These are phyloP conservation scores for Drosophila diplacantha DNA, from an alignment of 2,888 invertebrate species.

Conservation along the genomic window DNA sequence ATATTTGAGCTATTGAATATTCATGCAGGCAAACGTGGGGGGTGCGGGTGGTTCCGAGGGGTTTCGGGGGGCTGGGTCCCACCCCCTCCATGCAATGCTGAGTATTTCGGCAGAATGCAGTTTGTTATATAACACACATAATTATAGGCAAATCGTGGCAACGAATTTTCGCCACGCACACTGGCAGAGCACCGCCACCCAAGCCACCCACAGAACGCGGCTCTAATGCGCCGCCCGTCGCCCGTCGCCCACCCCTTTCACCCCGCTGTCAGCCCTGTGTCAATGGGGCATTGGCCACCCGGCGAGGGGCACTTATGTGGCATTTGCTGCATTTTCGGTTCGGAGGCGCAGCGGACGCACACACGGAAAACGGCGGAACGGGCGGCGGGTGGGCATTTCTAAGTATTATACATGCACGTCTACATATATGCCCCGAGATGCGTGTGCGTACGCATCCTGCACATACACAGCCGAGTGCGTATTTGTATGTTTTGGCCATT, in stretches of 20 bases:
- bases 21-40: slow-evolving; percentile 58
- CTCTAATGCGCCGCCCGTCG: background rate
- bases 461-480: slow-evolving; percentile 12
- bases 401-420: slow-evolving; percentile 43
- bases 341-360: slow-evolving; percentile 51
- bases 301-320: slow-evolving; percentile 65
- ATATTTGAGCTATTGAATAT: slow-evolving; percentile 71
- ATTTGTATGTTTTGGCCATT: slow-evolving; percentile 60
- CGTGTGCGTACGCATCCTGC: slow-evolving; percentile 16
- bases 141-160: slow-evolving; percentile 73
- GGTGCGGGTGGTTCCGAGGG: background rate
- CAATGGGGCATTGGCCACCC: slow-evolving; percentile 40
- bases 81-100: slow-evolving; percentile 5
- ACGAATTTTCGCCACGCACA: slow-evolving; percentile 69
- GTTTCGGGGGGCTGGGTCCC: background rate
- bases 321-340: slow-evolving; percentile 65
- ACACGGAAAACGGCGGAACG: slow-evolving; percentile 35
- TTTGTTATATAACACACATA: slow-evolving; percentile 74
- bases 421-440: slow-evolving; percentile 28
- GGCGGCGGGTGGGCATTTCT: slow-evolving; percentile 31
- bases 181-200: slow-evolving; percentile 24
- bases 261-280: slow-evolving; percentile 3
- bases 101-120: slow-evolving; percentile 65
- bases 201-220: slow-evolving; percentile 8
- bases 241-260: background rate